Base-by-base conservation (phyloP, 2,113 vertebrate genomes). In the Tylochromis polylepis region DNA sequence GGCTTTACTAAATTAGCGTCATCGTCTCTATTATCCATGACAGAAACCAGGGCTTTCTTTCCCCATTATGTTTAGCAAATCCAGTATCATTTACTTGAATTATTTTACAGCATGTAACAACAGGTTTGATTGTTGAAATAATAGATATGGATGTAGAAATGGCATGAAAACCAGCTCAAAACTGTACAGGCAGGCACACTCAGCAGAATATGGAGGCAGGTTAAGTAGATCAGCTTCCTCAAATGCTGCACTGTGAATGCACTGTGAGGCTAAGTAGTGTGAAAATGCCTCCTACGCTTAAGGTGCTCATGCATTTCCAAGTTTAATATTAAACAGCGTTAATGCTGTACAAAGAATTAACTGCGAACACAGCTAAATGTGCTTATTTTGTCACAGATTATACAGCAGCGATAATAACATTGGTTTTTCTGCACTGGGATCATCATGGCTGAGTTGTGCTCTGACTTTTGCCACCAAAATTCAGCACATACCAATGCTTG, bases 221-320 rank as follows among this genome's bases (percentile, higher is more conserved):
- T 89, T 85, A 78, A 87, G 82, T 11, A 85, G 88, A 85, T 85
- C 36, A 9, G 70, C 87, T 88, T 88, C 81, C 81, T 82, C 46
- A 87, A 89, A 70, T 51, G 27, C 80, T 82, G 38, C 75, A 6
- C 53, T 85, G 49, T 85, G 58, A 91, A 70, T 56, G 31, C 18
- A 1, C 53, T 81, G 82, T 36, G 6, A 57, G 65, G 58, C 70
- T 34, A 56, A 83, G 84, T 20, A 59, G 82, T 86, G 86, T 86
- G 81, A 90, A 85, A 84, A 88, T 3, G 3, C 58, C 14, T 6
- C 85, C 90, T 58, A 87, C 67, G 2, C 38, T 62, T 55, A 51
- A 88, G 38, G 59, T 82, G 49, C 43, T 85, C 27, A 36, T 65
- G 59, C 36, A 31, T 85, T 84, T 81, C 31, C 53, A 80, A 82